phyloP scores from a whole-genome alignment of 2,797 vertebrate genomes.

The Cichlasoma orientale region DNA sequence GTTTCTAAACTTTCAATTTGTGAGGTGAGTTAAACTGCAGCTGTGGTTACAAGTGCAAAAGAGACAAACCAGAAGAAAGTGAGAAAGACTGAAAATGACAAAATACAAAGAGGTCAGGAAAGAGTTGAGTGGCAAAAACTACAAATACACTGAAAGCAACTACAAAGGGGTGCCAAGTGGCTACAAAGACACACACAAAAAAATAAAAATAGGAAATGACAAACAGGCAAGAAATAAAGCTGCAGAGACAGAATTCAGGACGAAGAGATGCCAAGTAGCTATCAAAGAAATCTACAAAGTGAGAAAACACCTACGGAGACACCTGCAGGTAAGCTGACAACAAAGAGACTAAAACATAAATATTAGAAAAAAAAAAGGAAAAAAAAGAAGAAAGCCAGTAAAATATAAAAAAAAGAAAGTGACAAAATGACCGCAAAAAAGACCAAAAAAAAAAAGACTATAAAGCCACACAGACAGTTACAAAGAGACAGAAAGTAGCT shows the following conservation, averaged over 20 bases:
- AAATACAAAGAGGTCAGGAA: neutral
- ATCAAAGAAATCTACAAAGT: rapidly evolving
- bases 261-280: rapidly evolving
- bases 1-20: too few species aligned
- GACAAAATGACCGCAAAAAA: neutral
- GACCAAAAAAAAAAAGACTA: neutral
- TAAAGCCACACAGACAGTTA: neutral
- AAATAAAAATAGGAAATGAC: neutral
- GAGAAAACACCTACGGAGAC: neutral
- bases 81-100: neutral
- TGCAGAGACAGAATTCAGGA: too few species aligned
- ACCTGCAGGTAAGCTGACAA: too few species aligned
- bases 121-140: neutral
- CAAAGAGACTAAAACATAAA: too few species aligned
- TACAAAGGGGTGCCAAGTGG: neutral
- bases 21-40: neutral
- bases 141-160: neutral
- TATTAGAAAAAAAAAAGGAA: too few species aligned
- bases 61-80: neutral
- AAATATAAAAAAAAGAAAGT: neutral
- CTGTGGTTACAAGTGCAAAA: neutral
- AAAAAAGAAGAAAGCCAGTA: too few species aligned
- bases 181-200: neutral
- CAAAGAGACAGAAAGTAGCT: neutral
- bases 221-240: too few species aligned